These are phyloP conservation scores for Elephantulus edwardii DNA, from an alignment of 2,113 vertebrate genomes.

Conservation along the genomic window DNA sequence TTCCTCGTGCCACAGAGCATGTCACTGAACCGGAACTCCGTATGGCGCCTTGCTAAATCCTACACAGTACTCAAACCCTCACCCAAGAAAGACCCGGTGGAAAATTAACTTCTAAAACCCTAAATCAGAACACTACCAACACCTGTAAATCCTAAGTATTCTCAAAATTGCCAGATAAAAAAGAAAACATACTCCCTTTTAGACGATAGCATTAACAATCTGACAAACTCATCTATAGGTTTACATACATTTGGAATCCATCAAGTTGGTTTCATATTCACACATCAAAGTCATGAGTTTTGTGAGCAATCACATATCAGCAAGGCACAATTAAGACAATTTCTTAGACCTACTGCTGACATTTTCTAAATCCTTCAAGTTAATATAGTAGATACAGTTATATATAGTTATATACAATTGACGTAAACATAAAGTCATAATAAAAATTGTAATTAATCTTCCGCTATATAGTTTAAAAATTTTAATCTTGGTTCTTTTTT, in stretches of 20 bases:
- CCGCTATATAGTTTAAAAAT: not conserved
- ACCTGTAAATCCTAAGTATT: not conserved
- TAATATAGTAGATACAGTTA: too few species aligned
- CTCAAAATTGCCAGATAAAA: not conserved
- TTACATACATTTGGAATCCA: not conserved
- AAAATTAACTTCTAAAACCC: not conserved
- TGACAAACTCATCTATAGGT: not conserved
- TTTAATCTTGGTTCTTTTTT: not conserved
- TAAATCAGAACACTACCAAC: not conserved
- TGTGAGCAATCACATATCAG: not conserved
- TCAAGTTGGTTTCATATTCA: not conserved
- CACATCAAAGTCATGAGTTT: not conserved
- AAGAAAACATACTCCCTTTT: not conserved
- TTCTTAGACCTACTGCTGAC: not conserved
- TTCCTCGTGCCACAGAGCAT: rapidly evolving
- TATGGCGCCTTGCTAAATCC: not conserved
- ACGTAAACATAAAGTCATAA: not conserved
- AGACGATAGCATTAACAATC: not conserved
- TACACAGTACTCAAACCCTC: not conserved
- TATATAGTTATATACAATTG: too few species aligned
- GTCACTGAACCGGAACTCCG: not conserved
- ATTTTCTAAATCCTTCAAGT: not conserved
- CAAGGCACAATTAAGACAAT: not conserved
- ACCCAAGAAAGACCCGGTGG: not conserved
- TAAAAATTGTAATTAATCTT: not conserved